These are phyloP conservation scores for Miltochrista miniata DNA, from an alignment of 2,888 invertebrate genomes.

Conservation along the genomic window DNA sequence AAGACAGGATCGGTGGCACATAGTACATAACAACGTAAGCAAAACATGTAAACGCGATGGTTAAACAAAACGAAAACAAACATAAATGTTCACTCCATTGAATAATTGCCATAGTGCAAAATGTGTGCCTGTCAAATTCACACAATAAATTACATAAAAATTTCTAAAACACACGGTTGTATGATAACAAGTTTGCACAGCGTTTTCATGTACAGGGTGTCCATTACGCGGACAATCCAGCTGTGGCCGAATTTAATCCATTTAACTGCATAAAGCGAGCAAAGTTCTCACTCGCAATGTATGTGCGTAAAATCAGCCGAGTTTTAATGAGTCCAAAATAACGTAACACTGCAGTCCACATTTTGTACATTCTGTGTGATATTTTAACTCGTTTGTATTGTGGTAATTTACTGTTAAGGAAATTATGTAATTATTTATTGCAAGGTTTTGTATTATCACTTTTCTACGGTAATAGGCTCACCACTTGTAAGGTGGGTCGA, in stretches of 20 bases:
- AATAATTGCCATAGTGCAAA: too few relatives aligned
- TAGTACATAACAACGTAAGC: too few relatives aligned
- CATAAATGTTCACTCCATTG: not conserved
- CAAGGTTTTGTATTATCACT: not conserved
- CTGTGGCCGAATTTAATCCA: slow-evolving; percentile 73
- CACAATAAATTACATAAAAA: slow-evolving; percentile 34
- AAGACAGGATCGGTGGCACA: too few relatives aligned
- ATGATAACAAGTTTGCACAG: slow-evolving; percentile 52
- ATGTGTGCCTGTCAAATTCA: slow-evolving; percentile 10
- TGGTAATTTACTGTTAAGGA: slow-evolving; percentile 40
- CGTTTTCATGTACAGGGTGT: slow-evolving; percentile 56
- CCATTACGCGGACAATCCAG: slow-evolving; percentile 70
- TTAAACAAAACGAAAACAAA: not conserved
- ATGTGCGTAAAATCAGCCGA: slow-evolving; percentile 65
- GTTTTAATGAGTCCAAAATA: slow-evolving; percentile 70
- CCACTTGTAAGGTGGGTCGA: too few relatives aligned
- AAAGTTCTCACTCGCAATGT: slow-evolving; percentile 61
- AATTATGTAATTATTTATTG: not conserved
- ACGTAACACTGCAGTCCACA: slow-evolving; percentile 45
- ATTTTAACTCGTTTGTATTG: slow-evolving; percentile 44
- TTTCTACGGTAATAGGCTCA: too few relatives aligned
- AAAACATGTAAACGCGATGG: not conserved
- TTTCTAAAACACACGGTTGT: slow-evolving; percentile 29
- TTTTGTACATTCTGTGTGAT: slow-evolving; percentile 42
- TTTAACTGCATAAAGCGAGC: slow-evolving; percentile 67